Conservation (phyloP, 2,113 vertebrate genomes). For the Cavia porcellus region DNA sequence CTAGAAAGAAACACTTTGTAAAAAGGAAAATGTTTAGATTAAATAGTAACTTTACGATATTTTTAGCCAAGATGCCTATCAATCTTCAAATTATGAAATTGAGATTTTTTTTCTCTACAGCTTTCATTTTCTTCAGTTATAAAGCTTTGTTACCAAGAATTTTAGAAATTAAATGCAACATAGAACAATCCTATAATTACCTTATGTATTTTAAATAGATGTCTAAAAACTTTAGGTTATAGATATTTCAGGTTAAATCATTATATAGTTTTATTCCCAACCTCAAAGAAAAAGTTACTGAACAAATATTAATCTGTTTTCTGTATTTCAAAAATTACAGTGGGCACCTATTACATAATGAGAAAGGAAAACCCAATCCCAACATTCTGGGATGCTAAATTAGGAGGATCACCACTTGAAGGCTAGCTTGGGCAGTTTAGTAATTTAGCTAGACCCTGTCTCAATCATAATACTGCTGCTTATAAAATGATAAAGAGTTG, state of each 20-base stretch:
- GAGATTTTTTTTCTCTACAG: not conserved
- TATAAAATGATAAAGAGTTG: not conserved
- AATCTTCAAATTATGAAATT: conserved; percentile 29
- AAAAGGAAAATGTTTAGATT: conserved; percentile 5
- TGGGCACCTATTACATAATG: not conserved
- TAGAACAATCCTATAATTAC: not conserved
- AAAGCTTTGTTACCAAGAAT: not conserved
- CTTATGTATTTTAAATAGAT: conserved; percentile 9
- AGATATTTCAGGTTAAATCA: not conserved
- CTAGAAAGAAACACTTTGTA: not conserved
- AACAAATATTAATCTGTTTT: not conserved
- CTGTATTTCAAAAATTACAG: not conserved
- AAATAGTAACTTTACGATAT: not conserved
- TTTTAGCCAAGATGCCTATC: conserved; percentile 1
- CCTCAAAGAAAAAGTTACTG: not conserved
- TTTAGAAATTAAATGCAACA: not conserved
- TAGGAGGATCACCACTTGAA: not conserved
- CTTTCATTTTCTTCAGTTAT: not conserved
- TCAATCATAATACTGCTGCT: not conserved
- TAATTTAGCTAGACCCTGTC: not conserved
- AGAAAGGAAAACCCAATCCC: not conserved
- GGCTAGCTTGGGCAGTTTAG: not conserved
- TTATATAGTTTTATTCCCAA: not conserved
- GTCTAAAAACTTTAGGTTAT: not conserved
- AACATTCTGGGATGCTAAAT: not conserved